phyloP scores from a whole-genome alignment of 2,888 invertebrate species.

The Gnatocerus cornutus region DNA sequence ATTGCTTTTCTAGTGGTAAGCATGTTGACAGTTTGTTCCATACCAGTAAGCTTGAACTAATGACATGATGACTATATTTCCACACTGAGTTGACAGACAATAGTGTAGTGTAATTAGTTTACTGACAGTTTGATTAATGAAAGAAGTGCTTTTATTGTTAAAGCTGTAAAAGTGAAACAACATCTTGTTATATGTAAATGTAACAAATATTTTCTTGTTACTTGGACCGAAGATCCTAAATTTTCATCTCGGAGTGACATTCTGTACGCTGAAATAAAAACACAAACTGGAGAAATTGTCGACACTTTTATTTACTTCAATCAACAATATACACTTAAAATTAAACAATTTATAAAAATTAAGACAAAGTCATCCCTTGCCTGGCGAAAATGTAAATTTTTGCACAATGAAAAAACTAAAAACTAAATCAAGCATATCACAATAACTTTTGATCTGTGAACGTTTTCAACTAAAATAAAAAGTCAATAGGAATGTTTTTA shows the following conservation, averaged over 20 bases:
- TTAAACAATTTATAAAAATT: slow-evolving; percentile 14
- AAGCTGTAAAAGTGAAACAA: too few relatives aligned
- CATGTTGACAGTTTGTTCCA: slow-evolving; percentile 23
- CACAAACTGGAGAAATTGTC: slow-evolving; percentile 7
- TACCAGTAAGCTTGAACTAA: slow-evolving; percentile 14
- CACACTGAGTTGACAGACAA: slow-evolving; percentile 21
- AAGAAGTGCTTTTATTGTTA: not conserved
- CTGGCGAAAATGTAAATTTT: slow-evolving; percentile 20
- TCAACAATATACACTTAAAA: slow-evolving; percentile 26
- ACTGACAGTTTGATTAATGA: slow-evolving; percentile 27
- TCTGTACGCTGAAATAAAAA: too few relatives aligned
- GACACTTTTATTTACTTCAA: slow-evolving; percentile 29
- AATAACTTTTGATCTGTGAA: slow-evolving; percentile 32
- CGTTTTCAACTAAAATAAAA: slow-evolving; percentile 4
- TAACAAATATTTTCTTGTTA: too few relatives aligned
- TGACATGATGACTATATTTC: slow-evolving; percentile 18
- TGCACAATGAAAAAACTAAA: slow-evolving; percentile 10
- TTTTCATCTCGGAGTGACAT: too few relatives aligned
- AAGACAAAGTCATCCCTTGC: slow-evolving; percentile 26
- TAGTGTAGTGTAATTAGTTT: slow-evolving; percentile 18
- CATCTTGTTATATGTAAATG: too few relatives aligned
- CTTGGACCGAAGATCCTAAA: too few relatives aligned
- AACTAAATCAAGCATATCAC: slow-evolving; percentile 28
- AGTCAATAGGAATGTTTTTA: slow-evolving; percentile 27
- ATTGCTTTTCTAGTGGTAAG: not conserved